Evolutionary conservation across 2,113 vertebrate species (phyloP), one percentile per base, ranked within the genome.

Genomic region (Amphiprion percula): DNA sequence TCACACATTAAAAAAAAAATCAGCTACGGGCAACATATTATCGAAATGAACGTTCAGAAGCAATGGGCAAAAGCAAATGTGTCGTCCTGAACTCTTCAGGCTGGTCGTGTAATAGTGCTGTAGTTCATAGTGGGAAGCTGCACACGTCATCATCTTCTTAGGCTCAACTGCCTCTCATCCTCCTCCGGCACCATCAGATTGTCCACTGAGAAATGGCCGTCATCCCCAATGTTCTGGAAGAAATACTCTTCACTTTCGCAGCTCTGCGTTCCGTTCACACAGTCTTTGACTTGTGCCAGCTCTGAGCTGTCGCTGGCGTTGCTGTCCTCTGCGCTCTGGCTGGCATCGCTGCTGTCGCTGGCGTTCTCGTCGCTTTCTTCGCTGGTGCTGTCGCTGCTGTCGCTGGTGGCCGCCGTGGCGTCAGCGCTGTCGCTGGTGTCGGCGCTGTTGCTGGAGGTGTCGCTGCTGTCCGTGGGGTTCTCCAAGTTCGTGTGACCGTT

Each of bases 211-310:
- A 75, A 55, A 23, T 92, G 86, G 28, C 55, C 83, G 10, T 94
- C 92, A 37, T 94, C 93, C 46, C 93, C 93, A 30, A 94, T 83
- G 15, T 79, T 83, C 74, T 92, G 83, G 79, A 90, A 85, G 49
- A 92, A 81, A 24, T 90, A 62, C 68, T 94, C 91, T 2, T 94
- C 90, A n/a, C 91, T 94, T 37, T 92, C 93, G 49, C 93, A 93
- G 85, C 82, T 92, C 74, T 90, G 74, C 0, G 79, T 90, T 2
- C 83, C 88, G 4, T 90, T 85, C 52, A 83, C 76, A 60, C 91
- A 93, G 82, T 85, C 79, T 4, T 10, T 75, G 66, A 82, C 21
- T 44, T 83, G 84, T 1, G 41, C 1, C 17, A 84, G n/a, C 56
- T 90, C 86, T 0, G 24, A 2, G 55, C 86, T 90, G 83, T 93